A percentile compares a stretch with the other conserved stretches of the same genome.
These are phyloP conservation scores for Heliopora coerulea DNA, from an alignment of 92 coral and sea anemone species.

Conservation along the genomic window DNA sequence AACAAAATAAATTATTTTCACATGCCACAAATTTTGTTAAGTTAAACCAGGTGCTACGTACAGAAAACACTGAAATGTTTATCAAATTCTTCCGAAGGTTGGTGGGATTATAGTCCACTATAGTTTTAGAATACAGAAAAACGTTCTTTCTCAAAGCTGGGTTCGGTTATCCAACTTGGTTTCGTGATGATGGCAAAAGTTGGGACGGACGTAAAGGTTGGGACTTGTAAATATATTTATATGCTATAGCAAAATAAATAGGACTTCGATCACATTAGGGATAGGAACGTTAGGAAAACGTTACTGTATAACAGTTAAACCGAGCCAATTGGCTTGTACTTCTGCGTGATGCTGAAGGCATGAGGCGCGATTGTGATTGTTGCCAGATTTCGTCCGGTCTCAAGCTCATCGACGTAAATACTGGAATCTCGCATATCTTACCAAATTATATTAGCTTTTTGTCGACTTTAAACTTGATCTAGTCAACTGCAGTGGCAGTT, in stretches of 20 bases:
- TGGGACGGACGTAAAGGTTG: conserved; percentile 60
- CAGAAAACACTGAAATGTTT: too few relatives aligned
- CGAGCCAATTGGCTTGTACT: too few relatives aligned
- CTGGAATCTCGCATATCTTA: conserved; percentile 46
- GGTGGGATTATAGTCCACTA: conserved; percentile 41
- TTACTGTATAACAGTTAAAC: too few relatives aligned
- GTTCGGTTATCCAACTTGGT: conserved; percentile 52
- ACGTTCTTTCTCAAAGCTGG: not conserved
- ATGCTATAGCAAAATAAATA: too few relatives aligned
- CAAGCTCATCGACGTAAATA: conserved; percentile 57
- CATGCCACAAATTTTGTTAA: too few relatives aligned
- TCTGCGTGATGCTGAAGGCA: conserved; percentile 51
- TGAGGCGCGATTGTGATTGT: conserved; percentile 55
- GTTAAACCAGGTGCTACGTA: too few relatives aligned
- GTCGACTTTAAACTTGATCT: conserved; percentile 49
- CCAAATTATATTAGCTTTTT: conserved; percentile 57
- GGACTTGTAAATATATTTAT: too few relatives aligned
- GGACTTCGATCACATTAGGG: too few relatives aligned
- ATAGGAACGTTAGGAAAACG: too few relatives aligned
- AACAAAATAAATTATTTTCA: too few relatives aligned
- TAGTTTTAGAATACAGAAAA: conserved; percentile 11
- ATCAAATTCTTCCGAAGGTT: too few relatives aligned
- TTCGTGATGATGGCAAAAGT: conserved; percentile 60
- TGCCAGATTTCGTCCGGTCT: conserved; percentile 47
- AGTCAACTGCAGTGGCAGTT: conserved; percentile 32